A percentile compares a stretch with the other conserved stretches of the same genome.
Conservation (phyloP, 2,888 invertebrate genomes). For the Pristionchus maxplancki region DNA sequence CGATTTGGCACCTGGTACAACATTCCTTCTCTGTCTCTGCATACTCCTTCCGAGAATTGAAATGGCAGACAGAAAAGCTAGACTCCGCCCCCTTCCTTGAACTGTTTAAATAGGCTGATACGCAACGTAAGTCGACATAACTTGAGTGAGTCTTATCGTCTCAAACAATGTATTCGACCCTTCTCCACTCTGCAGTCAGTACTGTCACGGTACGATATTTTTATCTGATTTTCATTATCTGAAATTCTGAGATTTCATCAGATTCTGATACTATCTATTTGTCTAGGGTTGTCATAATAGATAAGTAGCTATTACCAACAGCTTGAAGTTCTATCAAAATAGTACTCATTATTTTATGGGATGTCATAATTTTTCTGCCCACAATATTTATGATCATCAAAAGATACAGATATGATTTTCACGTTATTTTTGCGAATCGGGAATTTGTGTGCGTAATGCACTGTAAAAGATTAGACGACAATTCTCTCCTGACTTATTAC, state of each 20-base stretch:
- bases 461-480: neutral
- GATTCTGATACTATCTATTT: neutral
- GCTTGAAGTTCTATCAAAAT: no score
- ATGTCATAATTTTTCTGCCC: no score
- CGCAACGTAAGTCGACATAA: neutral
- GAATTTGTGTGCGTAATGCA: no score
- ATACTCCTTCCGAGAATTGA: neutral
- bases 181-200: neutral
- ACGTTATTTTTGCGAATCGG: neutral
- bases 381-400: neutral
- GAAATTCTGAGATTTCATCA: neutral
- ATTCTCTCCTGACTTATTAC: neutral
- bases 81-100: slow-evolving; percentile 16
- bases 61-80: slow-evolving; percentile 38
- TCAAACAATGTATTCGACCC: neutral
- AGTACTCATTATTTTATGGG: no score
- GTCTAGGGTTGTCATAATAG: no score
- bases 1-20: neutral
- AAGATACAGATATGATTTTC: neutral
- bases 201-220: neutral
- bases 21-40: neutral
- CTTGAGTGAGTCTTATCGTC: neutral
- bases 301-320: no score
- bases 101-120: slow-evolving; percentile 33
- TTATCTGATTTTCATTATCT: neutral